Base-by-base conservation (phyloP, 2,888 invertebrate species). In the Watsonalla cultraria region DNA sequence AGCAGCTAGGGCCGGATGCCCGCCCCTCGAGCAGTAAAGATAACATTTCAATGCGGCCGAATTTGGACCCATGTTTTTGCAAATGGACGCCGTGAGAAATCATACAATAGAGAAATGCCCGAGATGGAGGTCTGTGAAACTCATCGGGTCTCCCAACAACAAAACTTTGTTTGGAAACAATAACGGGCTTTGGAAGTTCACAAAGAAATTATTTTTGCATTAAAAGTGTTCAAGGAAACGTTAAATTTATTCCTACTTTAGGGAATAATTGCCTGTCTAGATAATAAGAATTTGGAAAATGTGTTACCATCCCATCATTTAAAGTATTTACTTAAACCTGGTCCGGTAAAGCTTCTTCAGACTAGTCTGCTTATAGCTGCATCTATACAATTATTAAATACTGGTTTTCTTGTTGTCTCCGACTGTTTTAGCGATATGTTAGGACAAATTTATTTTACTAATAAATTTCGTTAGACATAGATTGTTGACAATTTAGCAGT, bases 21-120 rank as follows among this genome's bases (percentile, higher is more conserved):
- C 61, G 61, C 64, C 62, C 67, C 56, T 14, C 35, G 60, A 65
- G 64, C 60, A 64, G 67, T 73, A 69, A 74, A 77, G 79, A 78
- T 78, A 78, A 72, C 71, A 66, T 58, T 66, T 58, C 58, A 66
- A 64, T 60, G 57, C 53, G 54, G 52, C 60, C 66, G 65, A 61
- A 68, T 68, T 66, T 64, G 50, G 51, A 37, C 53, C 51, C 51
- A 52, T 54, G 50, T 62, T 58, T 53, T 59, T 54, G 56, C 55
- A 60, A 68, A 65, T 65, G 61, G 56, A 56, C 62, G 60, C 51
- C 39, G 55, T 42, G 42, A 42, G 42, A 42, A 55, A 35, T 35
- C 58, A 53, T 54, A 57, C 55, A 53, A 58, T 56, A 46, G 53
- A 39, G 39, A 55, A 59, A 53, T 52, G 52, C 47, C 46, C 52